Conservation (phyloP, 2,888 invertebrate species). For the Amphipyra berbera region DNA sequence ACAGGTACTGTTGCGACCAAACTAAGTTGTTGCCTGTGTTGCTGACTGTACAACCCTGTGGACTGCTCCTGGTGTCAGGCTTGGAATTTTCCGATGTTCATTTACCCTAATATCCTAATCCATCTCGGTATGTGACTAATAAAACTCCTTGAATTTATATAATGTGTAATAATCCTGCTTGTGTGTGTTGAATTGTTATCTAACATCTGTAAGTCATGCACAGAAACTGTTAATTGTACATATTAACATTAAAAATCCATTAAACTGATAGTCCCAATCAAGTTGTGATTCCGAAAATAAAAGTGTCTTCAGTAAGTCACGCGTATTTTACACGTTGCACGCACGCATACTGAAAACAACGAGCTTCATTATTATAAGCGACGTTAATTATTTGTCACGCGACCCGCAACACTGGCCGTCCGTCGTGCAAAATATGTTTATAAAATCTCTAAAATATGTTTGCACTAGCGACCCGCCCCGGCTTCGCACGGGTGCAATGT, state of each 20-base stretch:
- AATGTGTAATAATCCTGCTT: constrained; percentile 12
- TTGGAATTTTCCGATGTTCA: constrained; percentile 64
- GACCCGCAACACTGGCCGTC: background rate
- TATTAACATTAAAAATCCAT: background rate
- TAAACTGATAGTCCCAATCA: background rate
- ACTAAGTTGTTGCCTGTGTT: constrained; percentile 33
- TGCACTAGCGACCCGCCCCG: too few relatives aligned
- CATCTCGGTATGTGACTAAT: constrained; percentile 16
- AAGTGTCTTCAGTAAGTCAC: background rate
- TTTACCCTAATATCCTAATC: constrained; percentile 7
- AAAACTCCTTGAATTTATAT: background rate
- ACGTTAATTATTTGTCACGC: too few relatives aligned
- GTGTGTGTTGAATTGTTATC: constrained; percentile 2
- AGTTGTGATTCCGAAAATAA: background rate
- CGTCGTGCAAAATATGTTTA: too few relatives aligned
- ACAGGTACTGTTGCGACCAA: constrained; percentile 19
- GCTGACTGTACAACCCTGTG: constrained; percentile 32
- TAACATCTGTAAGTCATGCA: background rate
- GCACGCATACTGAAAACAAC: background rate
- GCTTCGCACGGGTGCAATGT: too few relatives aligned
- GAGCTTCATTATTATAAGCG: background rate
- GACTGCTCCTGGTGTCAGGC: constrained; percentile 68
- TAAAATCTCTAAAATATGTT: too few relatives aligned
- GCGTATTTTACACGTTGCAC: background rate
- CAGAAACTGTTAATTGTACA: background rate